Percentiles rank a stretch among this genome's conserved stretches.
Conservation (phyloP, 2,888 invertebrate genomes). For the Ferrisia virgata region DNA sequence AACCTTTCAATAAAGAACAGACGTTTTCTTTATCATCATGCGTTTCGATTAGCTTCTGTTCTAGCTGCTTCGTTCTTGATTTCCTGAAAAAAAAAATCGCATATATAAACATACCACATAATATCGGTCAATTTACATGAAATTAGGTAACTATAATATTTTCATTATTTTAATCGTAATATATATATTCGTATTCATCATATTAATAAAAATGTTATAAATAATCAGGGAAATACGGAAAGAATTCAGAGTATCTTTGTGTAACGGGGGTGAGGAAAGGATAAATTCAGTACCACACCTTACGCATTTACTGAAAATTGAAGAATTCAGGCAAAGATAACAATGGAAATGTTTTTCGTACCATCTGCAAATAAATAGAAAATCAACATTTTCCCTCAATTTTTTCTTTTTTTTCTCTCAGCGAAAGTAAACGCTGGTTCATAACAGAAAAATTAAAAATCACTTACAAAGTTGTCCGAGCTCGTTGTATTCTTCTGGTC, state of each 20-base stretch:
- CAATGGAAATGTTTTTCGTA: neutral
- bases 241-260: neutral
- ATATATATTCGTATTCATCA: too few species aligned
- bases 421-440: neutral
- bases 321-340: neutral
- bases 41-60: neutral
- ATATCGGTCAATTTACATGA: too few species aligned
- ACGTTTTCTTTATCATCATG: slow-evolving; percentile 18
- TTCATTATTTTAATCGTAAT: too few species aligned
- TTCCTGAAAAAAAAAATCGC: neutral
- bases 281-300: neutral
- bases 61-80: neutral
- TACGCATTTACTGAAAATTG: neutral
- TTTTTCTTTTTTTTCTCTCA: neutral
- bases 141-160: too few species aligned
- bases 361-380: neutral
- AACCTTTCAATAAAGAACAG: neutral
- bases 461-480: neutral
- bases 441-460: neutral
- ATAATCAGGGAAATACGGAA: neutral
- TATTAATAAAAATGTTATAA: neutral
- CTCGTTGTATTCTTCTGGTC: neutral
- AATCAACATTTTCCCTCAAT: neutral
- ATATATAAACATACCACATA: too few species aligned
- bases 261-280: neutral